Evolutionary conservation across 2,797 vertebrate species (phyloP), one percentile per base, ranked within the genome.

Genomic region (Sebastes minor): DNA sequence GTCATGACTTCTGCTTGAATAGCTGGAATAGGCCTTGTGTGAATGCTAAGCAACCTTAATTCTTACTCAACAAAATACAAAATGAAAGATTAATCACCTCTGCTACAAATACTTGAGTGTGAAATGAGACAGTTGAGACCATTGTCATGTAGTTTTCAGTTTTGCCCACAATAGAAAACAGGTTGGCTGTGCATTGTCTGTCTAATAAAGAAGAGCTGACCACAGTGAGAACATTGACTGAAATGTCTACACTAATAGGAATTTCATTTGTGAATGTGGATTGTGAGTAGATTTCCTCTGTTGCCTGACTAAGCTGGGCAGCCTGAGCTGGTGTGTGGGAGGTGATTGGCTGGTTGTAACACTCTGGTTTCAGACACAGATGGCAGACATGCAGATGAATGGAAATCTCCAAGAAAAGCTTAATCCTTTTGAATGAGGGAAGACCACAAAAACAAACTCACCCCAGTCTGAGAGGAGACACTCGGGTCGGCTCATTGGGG

Each of bases 401-500:
- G 32, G 23, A 81, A 76, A 76, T 49, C 64, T 25, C 52, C 6
- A 22, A 23, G 25, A 33, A 70, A 81, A 55, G 28, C 32, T 16
- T 72, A 62, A 82, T 89, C 79, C 71, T 33, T 55, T 33, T 49
- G 67, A 79, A 74, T 14, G 1, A 46, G 2, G 5, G 14, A 28
- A 30, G 42, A 55, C 14, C 27, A 27, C 4, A 60, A 42, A 62
- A 32, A 6, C 16, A 38, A 16, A 89, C 92, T 94, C 93, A 99
- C 99, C 99, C 99, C 2, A 99, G 96, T 84, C 99, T 96, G 14
- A 99, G 96, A 0, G 98, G 97, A 42, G 97, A 91, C 7, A 90
- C 96, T 88, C 97, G 95, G 89, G 88, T 94, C 1, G 96, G 92
- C 86, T 99, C 99, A 0, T 91, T 97, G 3, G 97, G 97, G 35